A percentile compares a stretch with the other conserved stretches of the same genome.
Evolutionary conservation across 2,888 invertebrate genomes (phyloP).

Genomic region (Ctenicera cuprea): DNA sequence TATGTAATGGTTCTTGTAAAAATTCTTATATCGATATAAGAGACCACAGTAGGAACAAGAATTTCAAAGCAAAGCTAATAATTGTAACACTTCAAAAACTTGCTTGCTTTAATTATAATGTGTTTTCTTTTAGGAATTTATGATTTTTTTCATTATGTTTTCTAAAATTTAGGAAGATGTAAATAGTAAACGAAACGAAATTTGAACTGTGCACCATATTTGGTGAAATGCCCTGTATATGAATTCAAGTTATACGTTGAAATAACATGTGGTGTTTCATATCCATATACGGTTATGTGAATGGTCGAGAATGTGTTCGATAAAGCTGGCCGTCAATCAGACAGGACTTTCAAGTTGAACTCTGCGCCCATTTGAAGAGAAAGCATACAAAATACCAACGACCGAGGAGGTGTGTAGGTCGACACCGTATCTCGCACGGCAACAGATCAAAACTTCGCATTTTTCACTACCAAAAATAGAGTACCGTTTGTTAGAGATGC

Average conservation of each 20-base stretch:
- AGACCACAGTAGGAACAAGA: too few species aligned
- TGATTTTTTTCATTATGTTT: too few species aligned
- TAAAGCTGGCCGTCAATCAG: slow-evolving; percentile 24
- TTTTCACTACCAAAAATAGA: slow-evolving; percentile 22
- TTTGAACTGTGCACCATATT: too few species aligned
- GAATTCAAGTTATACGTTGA: background rate
- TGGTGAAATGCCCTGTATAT: background rate
- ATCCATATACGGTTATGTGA: slow-evolving; percentile 29
- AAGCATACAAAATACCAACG: slow-evolving; percentile 33
- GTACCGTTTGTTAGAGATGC: slow-evolving; percentile 11
- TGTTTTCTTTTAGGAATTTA: too few species aligned
- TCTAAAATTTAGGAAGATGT: too few species aligned
- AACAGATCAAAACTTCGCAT: slow-evolving; percentile 10
- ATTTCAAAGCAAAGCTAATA: too few species aligned
- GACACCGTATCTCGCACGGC: slow-evolving; percentile 19
- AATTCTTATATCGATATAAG: too few species aligned
- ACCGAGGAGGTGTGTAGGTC: slow-evolving; percentile 16
- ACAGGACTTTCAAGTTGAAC: slow-evolving; percentile 14
- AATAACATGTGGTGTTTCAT: slow-evolving; percentile 21
- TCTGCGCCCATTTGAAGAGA: slow-evolving; percentile 17
- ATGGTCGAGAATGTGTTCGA: slow-evolving; percentile 18
- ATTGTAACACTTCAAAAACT: too few species aligned
- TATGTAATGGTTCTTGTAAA: too few species aligned
- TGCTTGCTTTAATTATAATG: too few species aligned
- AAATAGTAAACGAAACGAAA: too few species aligned